Evolutionary conservation across 2,797 vertebrate species (phyloP), one percentile per base, ranked within the genome.

Genomic region (Scolopax bukidnonensis): DNA sequence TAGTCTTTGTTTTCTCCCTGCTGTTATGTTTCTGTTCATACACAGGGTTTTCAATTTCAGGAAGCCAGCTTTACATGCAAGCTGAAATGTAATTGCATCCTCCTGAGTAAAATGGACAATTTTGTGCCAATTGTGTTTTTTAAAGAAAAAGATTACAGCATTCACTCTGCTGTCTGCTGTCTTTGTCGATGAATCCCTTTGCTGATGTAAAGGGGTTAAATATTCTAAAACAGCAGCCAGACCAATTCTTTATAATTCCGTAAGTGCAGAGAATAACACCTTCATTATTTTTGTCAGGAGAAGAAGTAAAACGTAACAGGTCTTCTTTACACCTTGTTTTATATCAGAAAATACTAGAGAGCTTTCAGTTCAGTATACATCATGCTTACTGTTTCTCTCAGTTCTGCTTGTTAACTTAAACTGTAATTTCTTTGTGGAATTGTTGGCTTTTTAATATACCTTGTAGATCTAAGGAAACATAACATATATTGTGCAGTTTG

Each of bases 31-130:
- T 90, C 91, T 92, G 69, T 94, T 95, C 48, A 25, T 96, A 50
- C 1, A 7, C 53, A 84, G 51, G 75, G 82, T 94, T 94, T 96
- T 92, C 84, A 73, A 59, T 96, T 95, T 84, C 76, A 54, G 4
- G 38, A 95, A 93, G 74, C 41, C 68, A 79, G 90, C 85, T 92
- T 97, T 95, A 96, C 79, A 80, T 94, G 93, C 95, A 96, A 95
- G 82, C 84, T 87, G 87, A 69, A 93, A 87, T 89, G 95, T 89
- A 96, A 91, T 90, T 93, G 81, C 84, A 77, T 92, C 93, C 92
- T 92, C 77, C 90, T 77, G 89, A 89, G 90, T 95, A 92, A 96
- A 95, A 95, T 89, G 79, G 88, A 70, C 89, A 71, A 94, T 93
- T 95, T 96, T 95, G 83, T 89, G 95, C 87, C 73, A 96, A 79